Percentiles rank a stretch among this genome's conserved stretches.
Evolutionary conservation across 2,888 invertebrate genomes (phyloP).

Genomic region (Campoletis raptor): DNA sequence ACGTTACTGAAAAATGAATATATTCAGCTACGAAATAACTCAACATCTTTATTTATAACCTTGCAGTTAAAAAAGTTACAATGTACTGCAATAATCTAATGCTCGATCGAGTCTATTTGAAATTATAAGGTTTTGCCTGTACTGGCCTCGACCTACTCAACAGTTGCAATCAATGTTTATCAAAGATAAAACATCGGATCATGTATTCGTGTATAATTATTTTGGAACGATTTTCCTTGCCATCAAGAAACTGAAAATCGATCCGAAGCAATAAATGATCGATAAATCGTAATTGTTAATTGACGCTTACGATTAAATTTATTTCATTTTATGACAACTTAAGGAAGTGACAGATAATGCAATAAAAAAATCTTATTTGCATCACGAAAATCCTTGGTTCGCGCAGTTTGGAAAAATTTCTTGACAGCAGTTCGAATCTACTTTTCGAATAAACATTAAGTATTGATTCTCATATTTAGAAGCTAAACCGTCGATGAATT

Average conservation of each 20-base stretch:
- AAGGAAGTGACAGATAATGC: not conserved
- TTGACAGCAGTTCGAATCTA: not conserved
- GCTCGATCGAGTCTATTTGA: slow-evolving; percentile 45
- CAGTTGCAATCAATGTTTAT: slow-evolving; percentile 55
- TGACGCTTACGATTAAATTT: not conserved
- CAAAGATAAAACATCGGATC: slow-evolving; percentile 38
- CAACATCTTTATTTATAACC: not conserved
- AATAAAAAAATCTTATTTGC: not conserved
- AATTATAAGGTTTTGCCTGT: slow-evolving; percentile 36
- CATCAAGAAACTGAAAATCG: not conserved
- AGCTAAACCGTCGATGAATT: slow-evolving; percentile 26
- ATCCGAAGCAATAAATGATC: not conserved
- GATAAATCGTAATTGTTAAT: not conserved
- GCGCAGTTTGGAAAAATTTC: not conserved
- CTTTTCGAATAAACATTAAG: slow-evolving; percentile 20
- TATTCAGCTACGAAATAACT: not conserved
- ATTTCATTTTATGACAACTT: not conserved
- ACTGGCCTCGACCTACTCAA: slow-evolving; percentile 63
- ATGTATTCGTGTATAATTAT: not conserved
- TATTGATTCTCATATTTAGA: slow-evolving; percentile 48
- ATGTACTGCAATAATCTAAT: slow-evolving; percentile 46
- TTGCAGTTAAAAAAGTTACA: not conserved
- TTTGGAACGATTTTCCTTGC: slow-evolving; percentile 1
- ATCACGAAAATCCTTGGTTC: not conserved
- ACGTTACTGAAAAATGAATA: not conserved